These are phyloP conservation scores for Percopsis transmontana DNA, from an alignment of 2,113 vertebrate species.

Conservation along the genomic window DNA sequence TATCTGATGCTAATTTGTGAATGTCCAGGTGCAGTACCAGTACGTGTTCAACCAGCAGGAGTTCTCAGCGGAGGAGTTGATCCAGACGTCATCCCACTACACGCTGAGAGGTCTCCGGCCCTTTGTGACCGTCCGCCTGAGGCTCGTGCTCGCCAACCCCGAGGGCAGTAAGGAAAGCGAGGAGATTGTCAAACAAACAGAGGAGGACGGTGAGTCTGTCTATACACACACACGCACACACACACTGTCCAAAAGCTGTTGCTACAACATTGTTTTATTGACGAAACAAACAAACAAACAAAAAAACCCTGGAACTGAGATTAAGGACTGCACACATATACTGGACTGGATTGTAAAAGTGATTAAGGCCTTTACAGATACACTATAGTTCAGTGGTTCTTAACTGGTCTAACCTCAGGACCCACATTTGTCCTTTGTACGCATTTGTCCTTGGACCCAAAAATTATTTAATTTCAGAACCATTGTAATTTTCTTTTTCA, in stretches of 20 bases:
- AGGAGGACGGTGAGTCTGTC: conserved; percentile 87
- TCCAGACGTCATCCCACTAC: conserved; percentile 94
- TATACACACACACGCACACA: neutral
- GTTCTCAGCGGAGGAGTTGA: conserved; percentile 89
- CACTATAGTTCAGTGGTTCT: no score
- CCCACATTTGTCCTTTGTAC: no score
- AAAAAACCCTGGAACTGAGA: no score
- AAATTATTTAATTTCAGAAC: no score
- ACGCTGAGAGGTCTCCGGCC: conserved; percentile 90
- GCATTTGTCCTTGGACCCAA: no score
- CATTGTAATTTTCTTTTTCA: no score
- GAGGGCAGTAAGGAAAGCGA: conserved; percentile 95
- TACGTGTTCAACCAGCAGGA: conserved; percentile 94
- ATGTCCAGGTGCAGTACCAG: conserved; percentile 86
- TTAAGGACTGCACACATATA: no score
- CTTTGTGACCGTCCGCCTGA: conserved; percentile 89
- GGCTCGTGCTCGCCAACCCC: conserved; percentile 90
- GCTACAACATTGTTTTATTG: neutral
- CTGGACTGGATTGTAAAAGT: no score
- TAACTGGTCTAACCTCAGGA: no score
- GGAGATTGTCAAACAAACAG: conserved; percentile 93
- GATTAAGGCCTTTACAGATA: no score
- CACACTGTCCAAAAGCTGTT: neutral
- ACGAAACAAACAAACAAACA: no score
- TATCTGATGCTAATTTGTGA: neutral